phyloP scores from a whole-genome alignment of 1,140 invertebrate species.

The Adoxophyes honmai region DNA sequence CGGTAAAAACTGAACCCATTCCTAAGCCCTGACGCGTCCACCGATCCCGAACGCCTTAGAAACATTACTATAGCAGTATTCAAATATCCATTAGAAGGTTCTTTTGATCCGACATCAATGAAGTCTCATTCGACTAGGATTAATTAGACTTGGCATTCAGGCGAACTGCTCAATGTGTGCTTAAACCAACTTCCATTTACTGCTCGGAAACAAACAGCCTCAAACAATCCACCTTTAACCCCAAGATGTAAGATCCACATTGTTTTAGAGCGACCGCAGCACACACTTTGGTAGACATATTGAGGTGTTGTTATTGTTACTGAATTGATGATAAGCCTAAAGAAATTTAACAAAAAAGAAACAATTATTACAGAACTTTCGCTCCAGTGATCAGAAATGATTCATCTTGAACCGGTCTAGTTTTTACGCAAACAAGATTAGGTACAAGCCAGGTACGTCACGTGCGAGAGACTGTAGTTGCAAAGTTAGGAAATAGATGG shows the following conservation, averaged over 20 bases:
- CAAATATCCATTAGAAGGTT: slow-evolving; percentile 67
- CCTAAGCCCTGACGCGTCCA: slow-evolving; percentile 10
- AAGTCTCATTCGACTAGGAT: slow-evolving; percentile 57
- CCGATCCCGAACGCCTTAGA: slow-evolving; percentile 22
- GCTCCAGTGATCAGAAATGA: not conserved
- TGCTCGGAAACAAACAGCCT: not conserved
- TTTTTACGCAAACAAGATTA: not conserved
- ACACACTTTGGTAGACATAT: not conserved
- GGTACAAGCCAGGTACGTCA: not conserved
- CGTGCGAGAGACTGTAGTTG: not conserved
- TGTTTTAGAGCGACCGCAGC: not conserved
- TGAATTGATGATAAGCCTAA: slow-evolving; percentile 3
- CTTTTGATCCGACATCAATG: slow-evolving; percentile 55
- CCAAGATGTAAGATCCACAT: not conserved
- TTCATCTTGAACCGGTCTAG: not conserved
- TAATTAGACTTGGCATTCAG: slow-evolving; percentile 68
- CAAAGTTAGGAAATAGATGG: slow-evolving; percentile 1
- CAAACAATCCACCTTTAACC: not conserved
- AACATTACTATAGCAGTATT: slow-evolving; percentile 51
- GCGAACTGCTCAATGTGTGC: slow-evolving; percentile 42
- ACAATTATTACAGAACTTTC: slow-evolving; percentile 7
- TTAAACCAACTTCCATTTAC: slow-evolving; percentile 31
- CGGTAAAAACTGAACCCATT: not conserved
- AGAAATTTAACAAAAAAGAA: slow-evolving; percentile 2
- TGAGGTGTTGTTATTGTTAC: slow-evolving; percentile 12